Conservation (phyloP, 2,113 vertebrate species). For the Tupaia tana region DNA sequence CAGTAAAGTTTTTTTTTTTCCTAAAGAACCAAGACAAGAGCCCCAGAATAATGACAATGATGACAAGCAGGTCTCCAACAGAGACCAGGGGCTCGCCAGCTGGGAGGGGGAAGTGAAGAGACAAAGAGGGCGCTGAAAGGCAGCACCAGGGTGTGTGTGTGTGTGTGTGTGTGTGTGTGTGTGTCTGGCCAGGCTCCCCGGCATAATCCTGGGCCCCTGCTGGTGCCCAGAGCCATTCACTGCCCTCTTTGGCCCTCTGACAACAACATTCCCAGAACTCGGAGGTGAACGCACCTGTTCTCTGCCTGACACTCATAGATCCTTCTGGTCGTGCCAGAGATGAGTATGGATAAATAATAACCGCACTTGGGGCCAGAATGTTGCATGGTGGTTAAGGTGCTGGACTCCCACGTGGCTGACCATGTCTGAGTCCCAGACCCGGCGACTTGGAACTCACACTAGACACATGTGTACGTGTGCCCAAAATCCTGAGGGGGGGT, state of each 20-base stretch:
- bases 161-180: neutral
- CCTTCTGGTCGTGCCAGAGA: neutral
- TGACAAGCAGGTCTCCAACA: neutral
- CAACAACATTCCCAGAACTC: neutral
- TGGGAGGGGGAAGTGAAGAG: neutral
- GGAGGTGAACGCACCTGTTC: neutral
- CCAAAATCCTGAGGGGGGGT: too few species aligned
- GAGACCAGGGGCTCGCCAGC: neutral
- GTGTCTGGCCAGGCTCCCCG: neutral
- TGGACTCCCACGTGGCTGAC: too few species aligned
- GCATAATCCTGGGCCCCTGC: neutral
- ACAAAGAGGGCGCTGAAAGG: neutral
- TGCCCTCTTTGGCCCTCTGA: neutral
- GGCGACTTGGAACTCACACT: too few species aligned
- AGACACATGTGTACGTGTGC: too few species aligned
- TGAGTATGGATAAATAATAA: neutral
- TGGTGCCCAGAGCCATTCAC: neutral
- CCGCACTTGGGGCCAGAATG: neutral
- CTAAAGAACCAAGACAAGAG: neutral
- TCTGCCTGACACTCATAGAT: neutral
- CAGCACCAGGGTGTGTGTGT: neutral
- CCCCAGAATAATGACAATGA: neutral
- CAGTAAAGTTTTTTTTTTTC: neutral
- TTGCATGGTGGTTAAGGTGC: too few species aligned
- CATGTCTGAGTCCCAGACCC: too few species aligned